Evolutionary conservation across 1,140 invertebrate genomes (phyloP).

Genomic region (Drosophila fuyamai): DNA sequence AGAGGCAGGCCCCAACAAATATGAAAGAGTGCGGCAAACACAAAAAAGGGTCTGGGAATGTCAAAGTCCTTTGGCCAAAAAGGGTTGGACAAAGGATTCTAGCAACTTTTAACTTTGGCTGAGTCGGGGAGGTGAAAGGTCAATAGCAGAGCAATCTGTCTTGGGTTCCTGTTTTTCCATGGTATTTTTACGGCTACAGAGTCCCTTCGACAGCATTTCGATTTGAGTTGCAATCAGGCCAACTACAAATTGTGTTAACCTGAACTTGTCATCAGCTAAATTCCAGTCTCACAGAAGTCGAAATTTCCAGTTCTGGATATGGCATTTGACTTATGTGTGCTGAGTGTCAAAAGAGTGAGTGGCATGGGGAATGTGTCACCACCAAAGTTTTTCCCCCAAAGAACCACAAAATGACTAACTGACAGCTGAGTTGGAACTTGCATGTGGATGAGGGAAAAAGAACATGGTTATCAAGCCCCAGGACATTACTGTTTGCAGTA

Average conservation of each 20-base stretch:
- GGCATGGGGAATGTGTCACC: neutral
- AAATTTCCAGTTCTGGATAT: constrained; percentile 2
- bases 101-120: constrained; percentile 15
- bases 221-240: constrained; percentile 3
- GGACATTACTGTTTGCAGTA: constrained; percentile 8
- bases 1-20: constrained; percentile 28
- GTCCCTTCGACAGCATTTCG: constrained; percentile 1
- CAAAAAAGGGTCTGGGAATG: constrained; percentile 37
- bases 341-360: neutral
- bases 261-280: neutral
- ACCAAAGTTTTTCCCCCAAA: constrained; percentile 6
- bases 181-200: neutral
- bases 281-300: neutral
- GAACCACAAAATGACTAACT: constrained; percentile 9
- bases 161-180: neutral
- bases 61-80: constrained; percentile 11
- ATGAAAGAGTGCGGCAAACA: constrained; percentile 20
- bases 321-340: constrained; percentile 7
- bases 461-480: neutral
- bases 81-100: constrained; percentile 41
- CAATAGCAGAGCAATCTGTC: constrained; percentile 40
- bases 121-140: constrained; percentile 32
- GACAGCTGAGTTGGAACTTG: constrained; percentile 3
- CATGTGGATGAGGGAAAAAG: neutral
- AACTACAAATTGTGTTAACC: constrained; percentile 1